A percentile compares a stretch with the other conserved stretches of the same genome.
Evolutionary conservation across 2,888 invertebrate species (phyloP).

Genomic region (Drosophila setosimentum): DNA sequence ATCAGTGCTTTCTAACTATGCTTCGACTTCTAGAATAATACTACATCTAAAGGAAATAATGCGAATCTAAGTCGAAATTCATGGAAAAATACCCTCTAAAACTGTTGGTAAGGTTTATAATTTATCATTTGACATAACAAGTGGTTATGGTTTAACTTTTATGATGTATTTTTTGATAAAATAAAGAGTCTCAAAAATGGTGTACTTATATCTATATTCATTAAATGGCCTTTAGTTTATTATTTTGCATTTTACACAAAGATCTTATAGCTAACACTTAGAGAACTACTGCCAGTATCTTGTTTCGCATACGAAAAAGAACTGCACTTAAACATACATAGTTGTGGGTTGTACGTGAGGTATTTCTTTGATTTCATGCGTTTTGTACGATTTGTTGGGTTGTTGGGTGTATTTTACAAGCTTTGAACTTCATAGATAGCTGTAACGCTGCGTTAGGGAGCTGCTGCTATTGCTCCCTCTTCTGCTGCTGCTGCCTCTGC

Average conservation of each 20-base stretch:
- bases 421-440: constrained; percentile 62
- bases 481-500: constrained; percentile 3
- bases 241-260: constrained; percentile 33
- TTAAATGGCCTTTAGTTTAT: constrained; percentile 61
- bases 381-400: constrained; percentile 41
- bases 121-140: background rate
- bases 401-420: constrained; percentile 54
- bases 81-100: background rate
- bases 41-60: rapidly evolving
- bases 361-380: constrained; percentile 75
- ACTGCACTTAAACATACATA: constrained; percentile 55
- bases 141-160: background rate
- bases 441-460: constrained; percentile 31
- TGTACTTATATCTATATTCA: constrained; percentile 30
- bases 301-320: constrained; percentile 54
- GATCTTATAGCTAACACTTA: constrained; percentile 29
- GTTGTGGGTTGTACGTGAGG: constrained; percentile 64
- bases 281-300: constrained; percentile 45
- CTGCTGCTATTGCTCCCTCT: background rate
- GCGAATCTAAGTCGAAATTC: background rate
- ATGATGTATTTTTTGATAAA: background rate
- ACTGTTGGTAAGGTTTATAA: background rate
- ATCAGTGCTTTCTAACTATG: background rate
- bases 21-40: background rate
- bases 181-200: background rate